Conservation (phyloP, 1,140 invertebrate genomes). For the Penaeus indicus region DNA sequence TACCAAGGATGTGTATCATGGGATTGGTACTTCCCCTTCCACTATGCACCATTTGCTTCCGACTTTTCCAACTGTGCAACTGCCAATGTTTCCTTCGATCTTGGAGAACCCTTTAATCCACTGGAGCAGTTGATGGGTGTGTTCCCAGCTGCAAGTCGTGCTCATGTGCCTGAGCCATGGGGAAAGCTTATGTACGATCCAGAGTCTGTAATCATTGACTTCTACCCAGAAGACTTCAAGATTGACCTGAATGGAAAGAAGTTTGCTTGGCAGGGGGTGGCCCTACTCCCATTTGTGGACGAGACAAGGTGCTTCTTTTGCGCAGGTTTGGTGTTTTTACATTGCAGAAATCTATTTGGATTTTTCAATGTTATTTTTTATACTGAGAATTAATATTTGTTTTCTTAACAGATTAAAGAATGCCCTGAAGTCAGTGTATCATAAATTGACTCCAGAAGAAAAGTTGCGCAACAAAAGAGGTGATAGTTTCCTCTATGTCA, state of each 20-base stretch:
- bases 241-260: slow-evolving; percentile 99
- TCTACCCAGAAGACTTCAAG: slow-evolving; percentile 98
- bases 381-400: not conserved
- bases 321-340: not conserved
- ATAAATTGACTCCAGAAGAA: slow-evolving; percentile 84
- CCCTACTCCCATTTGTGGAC: slow-evolving; percentile 97
- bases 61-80: slow-evolving; percentile 95
- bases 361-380: not conserved
- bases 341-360: not conserved
- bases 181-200: slow-evolving; percentile 93
- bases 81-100: slow-evolving; percentile 69
- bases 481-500: slow-evolving; percentile 85
- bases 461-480: slow-evolving; percentile 78
- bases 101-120: slow-evolving; percentile 92
- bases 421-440: slow-evolving; percentile 86
- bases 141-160: slow-evolving; percentile 96
- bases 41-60: slow-evolving; percentile 99
- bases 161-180: slow-evolving; percentile 94
- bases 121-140: slow-evolving; percentile 99
- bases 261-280: slow-evolving; percentile 99
- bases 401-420: slow-evolving; percentile 80
- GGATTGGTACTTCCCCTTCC: slow-evolving; percentile 99
- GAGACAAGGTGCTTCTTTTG: slow-evolving; percentile 75
- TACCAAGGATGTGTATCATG: slow-evolving; percentile 94
- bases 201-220: slow-evolving; percentile 96